Conservation (phyloP, 2,113 vertebrate genomes). For the Eurystomus gularis region DNA sequence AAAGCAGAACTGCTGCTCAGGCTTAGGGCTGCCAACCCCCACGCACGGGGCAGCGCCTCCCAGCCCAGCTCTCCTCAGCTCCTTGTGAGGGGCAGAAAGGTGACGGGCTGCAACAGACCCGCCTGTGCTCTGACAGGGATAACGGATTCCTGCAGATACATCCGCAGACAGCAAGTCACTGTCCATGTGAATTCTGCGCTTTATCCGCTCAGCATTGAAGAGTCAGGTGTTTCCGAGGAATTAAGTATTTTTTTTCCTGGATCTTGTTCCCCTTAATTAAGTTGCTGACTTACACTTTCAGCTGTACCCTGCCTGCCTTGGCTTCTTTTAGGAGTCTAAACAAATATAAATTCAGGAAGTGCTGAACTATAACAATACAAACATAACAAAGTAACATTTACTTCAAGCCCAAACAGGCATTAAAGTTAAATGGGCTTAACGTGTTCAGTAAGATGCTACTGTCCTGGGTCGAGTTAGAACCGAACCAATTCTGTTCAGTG, state of each 20-base stretch:
- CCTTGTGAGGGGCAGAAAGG: background rate
- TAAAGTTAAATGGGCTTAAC: background rate
- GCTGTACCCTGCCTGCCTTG: background rate
- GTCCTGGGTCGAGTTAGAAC: too few species aligned
- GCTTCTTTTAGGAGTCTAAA: background rate
- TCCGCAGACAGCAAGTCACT: background rate
- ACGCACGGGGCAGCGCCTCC: too few species aligned
- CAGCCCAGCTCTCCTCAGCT: background rate
- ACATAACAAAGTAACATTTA: background rate
- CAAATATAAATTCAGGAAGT: background rate
- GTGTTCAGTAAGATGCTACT: rapidly evolving
- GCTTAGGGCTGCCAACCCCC: too few species aligned
- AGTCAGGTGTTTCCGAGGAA: background rate
- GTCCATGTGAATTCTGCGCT: background rate
- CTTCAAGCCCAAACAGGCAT: background rate
- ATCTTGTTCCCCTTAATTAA: background rate
- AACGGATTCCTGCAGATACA: background rate
- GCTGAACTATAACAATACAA: background rate
- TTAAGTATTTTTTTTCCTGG: too few species aligned
- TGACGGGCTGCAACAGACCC: background rate
- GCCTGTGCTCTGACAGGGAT: background rate
- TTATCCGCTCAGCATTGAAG: background rate
- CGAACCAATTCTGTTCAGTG: too few species aligned
- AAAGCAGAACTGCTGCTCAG: background rate
- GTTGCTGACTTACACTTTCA: background rate